A percentile compares a stretch with the other conserved stretches of the same genome.
Evolutionary conservation across 1,140 invertebrate genomes (phyloP).

Genomic region (Drosophila paulistorum): DNA sequence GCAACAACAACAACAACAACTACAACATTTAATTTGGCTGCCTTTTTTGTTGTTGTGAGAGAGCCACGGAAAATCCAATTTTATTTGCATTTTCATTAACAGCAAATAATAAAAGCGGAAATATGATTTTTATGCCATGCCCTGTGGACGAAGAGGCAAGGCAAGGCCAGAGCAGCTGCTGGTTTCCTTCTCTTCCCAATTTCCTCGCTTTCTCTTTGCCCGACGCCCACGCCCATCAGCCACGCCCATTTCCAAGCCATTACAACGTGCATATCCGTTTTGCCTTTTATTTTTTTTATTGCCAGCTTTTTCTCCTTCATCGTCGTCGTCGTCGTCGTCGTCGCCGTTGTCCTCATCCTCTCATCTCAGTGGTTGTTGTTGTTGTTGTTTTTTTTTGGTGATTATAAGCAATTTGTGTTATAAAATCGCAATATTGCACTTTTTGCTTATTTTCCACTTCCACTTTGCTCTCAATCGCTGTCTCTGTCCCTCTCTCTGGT

Average conservation of each 20-base stretch:
- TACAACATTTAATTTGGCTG: constrained; percentile 69
- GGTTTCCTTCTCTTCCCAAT: constrained; percentile 10
- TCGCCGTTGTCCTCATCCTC: background rate
- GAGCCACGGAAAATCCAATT: constrained; percentile 74
- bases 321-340: background rate
- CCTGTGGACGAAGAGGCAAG: constrained; percentile 27
- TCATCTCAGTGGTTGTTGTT: background rate
- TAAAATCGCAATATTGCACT: constrained; percentile 80
- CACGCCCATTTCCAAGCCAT: constrained; percentile 72
- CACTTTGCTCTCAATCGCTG: background rate
- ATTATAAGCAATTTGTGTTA: constrained; percentile 80
- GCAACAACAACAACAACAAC: background rate
- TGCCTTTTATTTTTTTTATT: background rate
- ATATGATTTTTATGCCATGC: constrained; percentile 80
- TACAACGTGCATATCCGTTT: constrained; percentile 77
- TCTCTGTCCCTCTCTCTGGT: constrained; percentile 19
- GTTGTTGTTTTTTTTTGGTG: constrained; percentile 55
- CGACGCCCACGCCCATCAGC: constrained; percentile 18
- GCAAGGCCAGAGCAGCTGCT: constrained; percentile 43
- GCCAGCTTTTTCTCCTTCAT: constrained; percentile 1
- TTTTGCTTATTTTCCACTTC: constrained; percentile 28
- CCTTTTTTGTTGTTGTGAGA: constrained; percentile 58
- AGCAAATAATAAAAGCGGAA: constrained; percentile 79
- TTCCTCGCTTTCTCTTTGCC: background rate
- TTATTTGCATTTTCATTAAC: constrained; percentile 81